Evolutionary conservation across 1,140 invertebrate species (phyloP), one percentile per base, ranked within the genome.

Genomic region (Bombus confusus): DNA sequence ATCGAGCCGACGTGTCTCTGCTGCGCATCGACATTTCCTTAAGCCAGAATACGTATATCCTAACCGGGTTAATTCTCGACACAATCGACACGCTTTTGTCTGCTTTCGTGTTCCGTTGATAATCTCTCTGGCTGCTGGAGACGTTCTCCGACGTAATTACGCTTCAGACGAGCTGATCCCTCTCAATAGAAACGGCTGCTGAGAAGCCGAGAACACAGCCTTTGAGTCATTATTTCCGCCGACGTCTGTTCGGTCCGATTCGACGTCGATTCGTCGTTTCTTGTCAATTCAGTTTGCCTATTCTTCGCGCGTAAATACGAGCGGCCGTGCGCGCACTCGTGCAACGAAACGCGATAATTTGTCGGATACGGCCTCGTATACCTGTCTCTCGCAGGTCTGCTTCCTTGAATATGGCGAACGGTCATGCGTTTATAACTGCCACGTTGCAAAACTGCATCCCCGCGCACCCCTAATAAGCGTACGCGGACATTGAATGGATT

Each of bases 151-250:
- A 57, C 47, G 79, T 72, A 87, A 85, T 89, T 80, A 76, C 73
- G n/a, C 43, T 75, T 75, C 64, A 85, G 85, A 84, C 85, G 69
- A 87, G 31, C 78, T 74, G 66, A 57, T 71, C 80, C 41, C 86
- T 86, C 86, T 88, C 80, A 83, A 80, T 80, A 31, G 72, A 64
- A 57, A 69, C 68, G 72, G 37, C 43, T 43, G 75, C 34, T 37
- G 34, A 76, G 15, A 41, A 66, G 12, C 41, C 80, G 39, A 74
- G 83, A 84, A 72, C 73, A 41, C 57, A 84, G 73, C 71, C 86
- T 91, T 91, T 91, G 73, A 77, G 37, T 80, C 52, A 88, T 88
- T 91, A 83, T 91, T 89, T 82, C 34, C 31, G 34, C 64, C 43
- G 52, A 64, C 41, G 52, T 52, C 74, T 82, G 31, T 83, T 39